Base-by-base conservation (phyloP, 2,113 vertebrate species). In the Indicator indicator region DNA sequence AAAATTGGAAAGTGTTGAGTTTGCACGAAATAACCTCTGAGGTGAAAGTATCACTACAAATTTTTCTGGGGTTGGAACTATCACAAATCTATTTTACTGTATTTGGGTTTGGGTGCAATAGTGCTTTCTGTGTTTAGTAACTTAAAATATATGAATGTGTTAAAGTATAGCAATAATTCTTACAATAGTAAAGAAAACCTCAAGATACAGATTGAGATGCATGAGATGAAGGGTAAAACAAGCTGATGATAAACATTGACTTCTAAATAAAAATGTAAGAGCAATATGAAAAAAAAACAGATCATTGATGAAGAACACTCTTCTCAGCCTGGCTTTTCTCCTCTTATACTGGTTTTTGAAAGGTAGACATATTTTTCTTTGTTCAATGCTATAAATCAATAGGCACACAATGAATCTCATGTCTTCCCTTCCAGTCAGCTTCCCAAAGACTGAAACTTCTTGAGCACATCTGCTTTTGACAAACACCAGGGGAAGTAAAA, bases 381-480 rank as follows among this genome's bases (percentile, higher is more conserved):
- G 58, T 75, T 56, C 0, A 0, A 32, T 70, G 30, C 13, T 76
- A 24, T 40, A 91, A 90, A 86, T 64, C 55, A 86, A n/a, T 69
- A 85, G 5, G 11, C 78, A 38, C 23, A 77, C 52, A 46, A 19
- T 18, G 21, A 88, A 16, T 17, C 50, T 64, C 26, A n/a, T 2
- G 1, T 84, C 24, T 80, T 72, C 59, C 62, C 11, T 80, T 73
- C 30, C 68, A 85, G 40, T 56, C 7, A n/a, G n/a, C 18, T 56
- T 92, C 82, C 67, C 48, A 87, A 87, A 96, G 93, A 90, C 91
- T 17, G 83, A 97, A 98, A 97, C 94, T 97, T 94, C 89, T 96
- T 88, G 95, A 96, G 84, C 96, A 94, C 97, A 97, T 97, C 96
- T 97, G 97, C 95, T 96, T 80, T 56, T 96, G 97, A 93, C 93